Evolutionary conservation across 1,140 invertebrate species (phyloP), one percentile per base, ranked within the genome.

Genomic region (Yoshiicerus persimilis): DNA sequence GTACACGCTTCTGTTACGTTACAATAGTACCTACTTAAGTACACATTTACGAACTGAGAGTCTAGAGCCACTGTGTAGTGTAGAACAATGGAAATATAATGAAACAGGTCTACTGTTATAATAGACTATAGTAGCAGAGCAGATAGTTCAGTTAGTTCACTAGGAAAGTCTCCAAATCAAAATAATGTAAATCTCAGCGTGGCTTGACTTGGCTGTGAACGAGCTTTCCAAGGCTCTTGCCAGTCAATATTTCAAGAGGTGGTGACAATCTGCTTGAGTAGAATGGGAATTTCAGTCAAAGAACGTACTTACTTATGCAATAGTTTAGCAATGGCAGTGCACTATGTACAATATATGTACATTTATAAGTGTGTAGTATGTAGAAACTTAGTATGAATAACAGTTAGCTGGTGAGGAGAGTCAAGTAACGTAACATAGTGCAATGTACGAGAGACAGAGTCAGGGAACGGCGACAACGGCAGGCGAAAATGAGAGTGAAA

Each of bases 201-300:
- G 20, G 47, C 20, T 56, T 56, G 47, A 56, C 13, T 56, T 56
- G 47, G 47, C 34, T 80, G 75, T 32, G 75, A 80, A 80, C 32
- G 75, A 80, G 75, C 32, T 80, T n/a, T 80, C 30, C 75, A n/a
- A 80, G 32, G 75, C 32, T 80, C 75, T 80, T 38, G 34, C 75
- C 75, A 80, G 75, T 80, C 75, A 80, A 80, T 80, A 80, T 80
- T 80, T 80, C 75, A 80, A 80, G 75, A 36, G 75, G 27, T 34
- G 75, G 32, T 80, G 75, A 80, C 75, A 80, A 80, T 80, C 75
- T 80, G 75, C 32, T 34, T 38, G 75, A 80, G 38, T 80, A 80
- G 75, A 80, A 80, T 80, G 75, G 32, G 34, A 36, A 80, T 80
- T 80, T 38, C 32, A 80, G 75, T 36, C 75, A n/a, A 34, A 34